Conservation (phyloP, 2,797 vertebrate species). For the Pangasius macronema region DNA sequence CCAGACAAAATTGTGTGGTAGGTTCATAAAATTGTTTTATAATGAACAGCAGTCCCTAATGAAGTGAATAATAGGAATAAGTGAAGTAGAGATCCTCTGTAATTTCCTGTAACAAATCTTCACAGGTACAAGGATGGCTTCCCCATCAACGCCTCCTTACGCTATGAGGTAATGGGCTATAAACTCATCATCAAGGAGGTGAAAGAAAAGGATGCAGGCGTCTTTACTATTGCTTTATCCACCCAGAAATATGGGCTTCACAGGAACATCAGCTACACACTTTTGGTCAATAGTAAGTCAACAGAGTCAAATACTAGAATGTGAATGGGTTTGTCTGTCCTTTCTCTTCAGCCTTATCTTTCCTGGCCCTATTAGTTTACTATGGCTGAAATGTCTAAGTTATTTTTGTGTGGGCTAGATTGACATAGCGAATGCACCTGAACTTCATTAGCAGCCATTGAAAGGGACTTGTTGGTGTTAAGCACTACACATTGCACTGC, state of each 20-base stretch:
- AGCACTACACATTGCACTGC: constrained; percentile 55
- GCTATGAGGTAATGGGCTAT: constrained; percentile 71
- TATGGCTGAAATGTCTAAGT: constrained; percentile 73
- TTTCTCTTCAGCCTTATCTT: constrained; percentile 27
- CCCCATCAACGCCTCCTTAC: constrained; percentile 73
- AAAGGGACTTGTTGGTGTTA: constrained; percentile 65
- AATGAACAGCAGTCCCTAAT: neutral
- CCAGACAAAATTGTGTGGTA: constrained; percentile 77
- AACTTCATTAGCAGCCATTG: constrained; percentile 75
- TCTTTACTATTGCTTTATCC: constrained; percentile 81
- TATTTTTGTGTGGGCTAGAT: constrained; percentile 70
- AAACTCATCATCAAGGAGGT: constrained; percentile 77
- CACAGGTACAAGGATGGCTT: constrained; percentile 86
- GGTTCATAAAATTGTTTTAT: constrained; percentile 38
- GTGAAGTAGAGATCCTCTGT: neutral
- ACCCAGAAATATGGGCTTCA: constrained; percentile 70
- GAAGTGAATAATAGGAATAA: neutral
- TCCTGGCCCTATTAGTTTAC: constrained; percentile 58
- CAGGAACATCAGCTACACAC: constrained; percentile 81
- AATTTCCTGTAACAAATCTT: constrained; percentile 12
- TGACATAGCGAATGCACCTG: constrained; percentile 74
- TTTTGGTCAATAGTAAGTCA: constrained; percentile 78
- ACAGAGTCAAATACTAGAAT: neutral
- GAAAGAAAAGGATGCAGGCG: constrained; percentile 77
- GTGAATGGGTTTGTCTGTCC: neutral